Conservation (phyloP, 2,888 invertebrate species). For the Platerodrilus igneus region DNA sequence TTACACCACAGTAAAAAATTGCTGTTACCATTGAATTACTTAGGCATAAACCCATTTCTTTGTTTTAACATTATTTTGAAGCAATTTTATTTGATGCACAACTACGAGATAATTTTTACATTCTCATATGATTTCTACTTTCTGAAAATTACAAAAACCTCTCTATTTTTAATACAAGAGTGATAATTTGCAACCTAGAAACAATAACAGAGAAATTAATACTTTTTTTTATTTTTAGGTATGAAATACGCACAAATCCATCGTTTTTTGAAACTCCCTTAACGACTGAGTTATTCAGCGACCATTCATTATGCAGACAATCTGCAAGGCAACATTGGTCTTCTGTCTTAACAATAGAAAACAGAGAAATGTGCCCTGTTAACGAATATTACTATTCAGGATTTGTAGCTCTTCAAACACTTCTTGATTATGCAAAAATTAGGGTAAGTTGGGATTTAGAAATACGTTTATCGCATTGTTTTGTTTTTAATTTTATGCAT, state of each 20-base stretch:
- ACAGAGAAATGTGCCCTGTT: conserved; percentile 68
- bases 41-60: background rate
- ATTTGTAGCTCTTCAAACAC: conserved; percentile 67
- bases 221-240: conserved; percentile 49
- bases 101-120: no score
- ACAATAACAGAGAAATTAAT: no score
- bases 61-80: background rate
- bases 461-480: no score
- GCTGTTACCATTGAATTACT: background rate
- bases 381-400: conserved; percentile 73
- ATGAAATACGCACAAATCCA: conserved; percentile 70
- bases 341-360: conserved; percentile 63
- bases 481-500: no score
- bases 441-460: conserved; percentile 48
- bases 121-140: no score
- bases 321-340: conserved; percentile 58
- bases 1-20: background rate
- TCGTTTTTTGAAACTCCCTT: conserved; percentile 61
- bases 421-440: conserved; percentile 69
- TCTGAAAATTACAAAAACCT: no score
- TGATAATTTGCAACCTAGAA: no score
- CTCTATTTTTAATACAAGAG: no score
- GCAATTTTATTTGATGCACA: no score
- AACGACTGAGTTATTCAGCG: conserved; percentile 60
- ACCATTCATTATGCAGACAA: conserved; percentile 66